phyloP scores from a whole-genome alignment of 2,888 invertebrate species.

The Stegana nigrithorax region DNA sequence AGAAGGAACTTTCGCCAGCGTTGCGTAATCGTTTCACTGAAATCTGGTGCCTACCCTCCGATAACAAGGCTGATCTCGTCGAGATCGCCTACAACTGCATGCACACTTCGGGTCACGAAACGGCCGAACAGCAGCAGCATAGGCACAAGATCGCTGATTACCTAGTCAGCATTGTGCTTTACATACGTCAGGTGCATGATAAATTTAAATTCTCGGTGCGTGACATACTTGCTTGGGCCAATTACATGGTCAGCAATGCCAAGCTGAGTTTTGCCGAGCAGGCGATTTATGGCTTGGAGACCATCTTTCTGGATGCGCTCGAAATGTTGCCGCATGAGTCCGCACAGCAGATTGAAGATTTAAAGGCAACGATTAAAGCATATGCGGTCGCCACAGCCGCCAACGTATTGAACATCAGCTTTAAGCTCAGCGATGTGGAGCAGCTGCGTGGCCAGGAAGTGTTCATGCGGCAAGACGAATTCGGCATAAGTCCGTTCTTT shows the following conservation, averaged over 20 bases:
- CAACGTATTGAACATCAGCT: conserved; percentile 66
- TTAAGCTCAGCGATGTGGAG: conserved; percentile 62
- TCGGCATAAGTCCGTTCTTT: conserved; percentile 85
- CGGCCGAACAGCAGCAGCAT: conserved; percentile 65
- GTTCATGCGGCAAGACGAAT: conserved; percentile 59
- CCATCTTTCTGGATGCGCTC: conserved; percentile 91
- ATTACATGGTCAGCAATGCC: conserved; percentile 77
- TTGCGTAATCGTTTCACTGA: conserved; percentile 97
- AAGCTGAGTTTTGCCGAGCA: conserved; percentile 71
- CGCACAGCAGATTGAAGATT: conserved; percentile 68
- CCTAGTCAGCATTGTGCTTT: conserved; percentile 84
- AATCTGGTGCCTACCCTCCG: conserved; percentile 93
- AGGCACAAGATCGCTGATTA: conserved; percentile 73
- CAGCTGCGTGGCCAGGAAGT: conserved; percentile 63
- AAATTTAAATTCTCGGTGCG: conserved; percentile 89
- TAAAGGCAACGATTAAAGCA: conserved; percentile 71
- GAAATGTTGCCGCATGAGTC: conserved; percentile 83
- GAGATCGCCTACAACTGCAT: conserved; percentile 87
- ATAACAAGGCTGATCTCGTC: conserved; percentile 79
- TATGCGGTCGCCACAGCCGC: conserved; percentile 73
- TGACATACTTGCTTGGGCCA: conserved; percentile 92
- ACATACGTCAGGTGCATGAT: conserved; percentile 80
- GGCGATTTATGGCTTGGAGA: conserved; percentile 89
- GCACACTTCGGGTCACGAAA: conserved; percentile 43
- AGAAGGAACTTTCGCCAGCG: conserved; percentile 98